Evolutionary conservation across 2,113 vertebrate species (phyloP).

Genomic region (Poicephalus meyeri): DNA sequence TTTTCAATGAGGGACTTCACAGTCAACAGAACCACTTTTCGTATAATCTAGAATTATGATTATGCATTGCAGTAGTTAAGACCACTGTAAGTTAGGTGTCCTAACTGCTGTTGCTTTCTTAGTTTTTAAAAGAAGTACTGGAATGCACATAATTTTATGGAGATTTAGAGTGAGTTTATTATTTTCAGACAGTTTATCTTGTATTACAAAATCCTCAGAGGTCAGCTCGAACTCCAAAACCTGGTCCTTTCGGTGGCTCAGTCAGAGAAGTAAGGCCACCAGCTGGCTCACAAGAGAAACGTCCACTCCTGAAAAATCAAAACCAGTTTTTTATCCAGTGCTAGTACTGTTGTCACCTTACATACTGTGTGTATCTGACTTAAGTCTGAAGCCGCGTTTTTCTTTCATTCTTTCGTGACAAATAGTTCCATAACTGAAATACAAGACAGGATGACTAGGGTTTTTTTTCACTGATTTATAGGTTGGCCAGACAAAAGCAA

Average conservation of each 20-base stretch:
- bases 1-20: background rate
- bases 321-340: conserved; percentile 10
- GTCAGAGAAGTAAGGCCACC: conserved; percentile 92
- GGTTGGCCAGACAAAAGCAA: background rate
- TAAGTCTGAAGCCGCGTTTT: background rate
- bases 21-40: background rate
- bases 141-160: background rate
- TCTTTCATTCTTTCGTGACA: background rate
- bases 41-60: background rate
- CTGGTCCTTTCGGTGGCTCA: conserved; percentile 91
- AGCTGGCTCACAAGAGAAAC: conserved; percentile 96
- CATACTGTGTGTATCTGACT: background rate
- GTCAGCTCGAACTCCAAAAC: conserved; percentile 90
- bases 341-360: background rate
- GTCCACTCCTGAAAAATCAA: conserved; percentile 80
- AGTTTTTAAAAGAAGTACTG: background rate
- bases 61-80: background rate
- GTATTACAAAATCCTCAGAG: conserved; percentile 77
- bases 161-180: conserved; percentile 48
- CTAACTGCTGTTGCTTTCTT: background rate
- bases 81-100: background rate
- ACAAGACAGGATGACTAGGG: background rate
- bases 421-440: background rate
- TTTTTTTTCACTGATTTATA: background rate
- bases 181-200: conserved; percentile 39